Evolutionary conservation across 1,140 invertebrate genomes (phyloP), one percentile per base, ranked within the genome.

Genomic region (Drosophila tsacasi): DNA sequence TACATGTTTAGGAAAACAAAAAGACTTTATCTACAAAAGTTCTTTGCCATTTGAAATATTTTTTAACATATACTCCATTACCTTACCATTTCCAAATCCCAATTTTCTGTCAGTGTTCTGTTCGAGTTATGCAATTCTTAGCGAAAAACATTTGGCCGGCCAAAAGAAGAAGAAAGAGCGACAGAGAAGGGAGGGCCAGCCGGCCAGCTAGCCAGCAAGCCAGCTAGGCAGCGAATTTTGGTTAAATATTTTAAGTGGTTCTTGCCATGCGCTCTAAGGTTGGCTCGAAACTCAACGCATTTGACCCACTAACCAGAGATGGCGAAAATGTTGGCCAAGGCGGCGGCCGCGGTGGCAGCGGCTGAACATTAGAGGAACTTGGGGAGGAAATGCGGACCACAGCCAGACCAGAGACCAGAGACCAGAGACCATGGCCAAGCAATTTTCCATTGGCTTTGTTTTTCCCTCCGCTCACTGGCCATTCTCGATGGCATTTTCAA

Each of bases 241-340:
- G 80, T 69, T 83, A 89, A 87, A 89, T 84, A 87, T 83, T 90
- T 89, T 82, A 89, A 89, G 85, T 89, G 85, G 85, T 90, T 90
- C 78, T 90, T 49, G 74, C 85, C 84, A 89, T 85, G 67, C 52
- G 76, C 71, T 82, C 83, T 84, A 81, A 89, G 81, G 68, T 81
- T 81, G 77, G 21, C 71, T 64, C 83, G 74, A 79, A 79, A 79
- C 73, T 67, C 75, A 83, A 83, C 85, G 85, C 85, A 89, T 90
- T 89, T 90, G 85, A 89, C 85, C 85, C 82, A 89, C 85, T 89
- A 55, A 86, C 54, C 58, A 44, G 44, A 42, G 61, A 59, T 44
- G 60, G 40, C 42, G 58, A 47, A 57, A 69, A 80, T 74, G 59
- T 66, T 67, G 58, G 49, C 63, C 69, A 59, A 72, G 68, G 55